These are phyloP conservation scores for Onychomys arenicola DNA, from an alignment of 2,797 vertebrate genomes.

Conservation along the genomic window DNA sequence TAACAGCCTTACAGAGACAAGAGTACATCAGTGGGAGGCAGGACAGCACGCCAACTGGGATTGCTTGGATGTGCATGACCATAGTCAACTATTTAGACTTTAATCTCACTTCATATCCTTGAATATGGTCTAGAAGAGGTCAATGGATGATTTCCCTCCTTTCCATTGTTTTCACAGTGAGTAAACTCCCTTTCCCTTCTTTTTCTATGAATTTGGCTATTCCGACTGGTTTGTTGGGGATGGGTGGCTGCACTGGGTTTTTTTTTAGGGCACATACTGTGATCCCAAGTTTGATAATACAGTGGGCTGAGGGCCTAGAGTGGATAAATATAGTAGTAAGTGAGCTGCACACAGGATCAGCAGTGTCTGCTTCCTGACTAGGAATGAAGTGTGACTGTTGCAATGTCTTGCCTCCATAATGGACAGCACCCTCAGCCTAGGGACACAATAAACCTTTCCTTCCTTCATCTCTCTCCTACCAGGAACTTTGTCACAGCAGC, in stretches of 20 bases:
- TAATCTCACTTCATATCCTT: background rate
- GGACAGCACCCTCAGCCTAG: background rate
- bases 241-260: background rate
- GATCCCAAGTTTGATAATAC: background rate
- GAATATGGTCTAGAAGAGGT: background rate
- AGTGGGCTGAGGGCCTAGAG: background rate
- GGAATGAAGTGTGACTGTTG: too few relatives aligned
- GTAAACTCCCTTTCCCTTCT: background rate
- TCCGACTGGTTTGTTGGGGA: background rate
- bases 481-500: background rate
- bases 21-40: too few relatives aligned
- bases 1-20: background rate
- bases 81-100: background rate
- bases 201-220: background rate
- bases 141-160: background rate
- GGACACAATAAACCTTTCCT: background rate
- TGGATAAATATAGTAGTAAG: background rate
- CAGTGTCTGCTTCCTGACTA: background rate
- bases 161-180: background rate
- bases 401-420: background rate
- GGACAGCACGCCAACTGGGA: rapidly evolving
- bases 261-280: background rate
- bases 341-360: background rate
- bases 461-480: background rate
- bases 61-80: background rate